Evolutionary conservation across 2,888 invertebrate species (phyloP).

Genomic region (Graphium colonna): DNA sequence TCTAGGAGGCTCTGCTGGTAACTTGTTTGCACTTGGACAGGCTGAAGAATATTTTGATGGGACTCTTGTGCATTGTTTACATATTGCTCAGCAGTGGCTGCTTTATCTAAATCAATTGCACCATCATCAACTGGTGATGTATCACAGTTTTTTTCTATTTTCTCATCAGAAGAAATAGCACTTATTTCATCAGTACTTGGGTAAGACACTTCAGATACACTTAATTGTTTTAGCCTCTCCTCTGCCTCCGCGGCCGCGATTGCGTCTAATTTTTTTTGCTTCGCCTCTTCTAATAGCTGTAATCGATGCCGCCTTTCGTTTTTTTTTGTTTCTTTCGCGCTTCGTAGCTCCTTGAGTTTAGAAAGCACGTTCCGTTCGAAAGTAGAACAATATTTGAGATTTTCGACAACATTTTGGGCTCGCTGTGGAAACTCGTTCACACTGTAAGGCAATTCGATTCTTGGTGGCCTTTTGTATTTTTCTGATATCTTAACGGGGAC

Average conservation of each 20-base stretch:
- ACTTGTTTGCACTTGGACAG: slow-evolving; percentile 62
- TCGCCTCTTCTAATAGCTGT: slow-evolving; percentile 79
- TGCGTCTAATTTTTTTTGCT: slow-evolving; percentile 75
- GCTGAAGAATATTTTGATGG: slow-evolving; percentile 63
- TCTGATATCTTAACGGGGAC: slow-evolving; percentile 94
- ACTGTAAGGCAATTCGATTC: slow-evolving; percentile 75
- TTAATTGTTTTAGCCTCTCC: slow-evolving; percentile 77
- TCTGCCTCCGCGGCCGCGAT: slow-evolving; percentile 71
- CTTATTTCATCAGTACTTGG: slow-evolving; percentile 82
- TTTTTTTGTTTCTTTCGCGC: slow-evolving; percentile 81
- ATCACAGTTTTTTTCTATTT: slow-evolving; percentile 60
- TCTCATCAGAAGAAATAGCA: slow-evolving; percentile 74
- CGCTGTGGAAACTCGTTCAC: slow-evolving; percentile 55
- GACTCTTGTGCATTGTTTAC: slow-evolving; percentile 43
- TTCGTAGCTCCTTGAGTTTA: slow-evolving; percentile 86
- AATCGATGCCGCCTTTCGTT: slow-evolving; percentile 82
- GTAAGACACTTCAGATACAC: slow-evolving; percentile 80
- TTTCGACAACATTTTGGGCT: slow-evolving; percentile 61
- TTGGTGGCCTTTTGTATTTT: slow-evolving; percentile 89
- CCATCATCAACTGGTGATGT: slow-evolving; percentile 44
- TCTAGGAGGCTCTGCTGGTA: slow-evolving; percentile 60
- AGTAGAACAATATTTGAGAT: slow-evolving; percentile 81
- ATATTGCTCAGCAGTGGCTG: slow-evolving; percentile 32
- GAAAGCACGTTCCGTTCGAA: slow-evolving; percentile 86
- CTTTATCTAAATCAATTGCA: slow-evolving; percentile 38